phyloP scores from a whole-genome alignment of 1,140 invertebrate genomes.

The Plectrocnemia conspersa region DNA sequence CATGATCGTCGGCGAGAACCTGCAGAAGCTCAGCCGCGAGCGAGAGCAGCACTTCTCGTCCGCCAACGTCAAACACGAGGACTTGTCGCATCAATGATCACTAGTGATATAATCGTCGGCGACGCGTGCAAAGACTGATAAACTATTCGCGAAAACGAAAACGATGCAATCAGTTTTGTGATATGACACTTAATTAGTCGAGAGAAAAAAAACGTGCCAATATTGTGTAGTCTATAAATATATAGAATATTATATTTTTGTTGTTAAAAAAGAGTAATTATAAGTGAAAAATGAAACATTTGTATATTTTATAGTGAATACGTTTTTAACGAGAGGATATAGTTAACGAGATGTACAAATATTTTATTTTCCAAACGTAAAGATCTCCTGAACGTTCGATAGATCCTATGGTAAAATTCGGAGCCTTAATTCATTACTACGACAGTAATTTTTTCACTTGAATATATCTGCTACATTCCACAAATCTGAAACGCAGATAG shows the following conservation, averaged over 20 bases:
- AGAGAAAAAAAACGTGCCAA: conserved; percentile 34
- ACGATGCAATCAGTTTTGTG: conserved; percentile 30
- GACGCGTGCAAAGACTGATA: conserved; percentile 28
- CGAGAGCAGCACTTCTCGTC: conserved; percentile 42
- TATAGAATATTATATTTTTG: conserved; percentile 20
- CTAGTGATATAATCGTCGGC: neutral
- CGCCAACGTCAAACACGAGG: conserved; percentile 51
- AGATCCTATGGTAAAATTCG: too few relatives aligned
- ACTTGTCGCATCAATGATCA: conserved; percentile 49
- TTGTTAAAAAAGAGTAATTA: conserved; percentile 12
- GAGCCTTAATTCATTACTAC: too few relatives aligned
- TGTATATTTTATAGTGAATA: conserved; percentile 13
- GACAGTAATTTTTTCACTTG: too few relatives aligned
- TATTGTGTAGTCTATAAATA: conserved; percentile 21
- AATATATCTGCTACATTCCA: too few relatives aligned
- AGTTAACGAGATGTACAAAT: conserved; percentile 13
- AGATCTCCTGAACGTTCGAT: conserved; percentile 12
- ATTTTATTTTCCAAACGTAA: conserved; percentile 18
- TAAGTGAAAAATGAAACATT: conserved; percentile 3
- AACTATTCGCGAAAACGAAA: conserved; percentile 25
- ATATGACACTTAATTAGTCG: conserved; percentile 33
- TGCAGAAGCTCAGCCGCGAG: conserved; percentile 46
- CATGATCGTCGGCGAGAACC: conserved; percentile 48
- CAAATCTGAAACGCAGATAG: too few relatives aligned
- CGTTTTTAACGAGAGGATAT: neutral